Evolutionary conservation across 1,140 invertebrate genomes (phyloP).

Genomic region (Lycorma delicatula): DNA sequence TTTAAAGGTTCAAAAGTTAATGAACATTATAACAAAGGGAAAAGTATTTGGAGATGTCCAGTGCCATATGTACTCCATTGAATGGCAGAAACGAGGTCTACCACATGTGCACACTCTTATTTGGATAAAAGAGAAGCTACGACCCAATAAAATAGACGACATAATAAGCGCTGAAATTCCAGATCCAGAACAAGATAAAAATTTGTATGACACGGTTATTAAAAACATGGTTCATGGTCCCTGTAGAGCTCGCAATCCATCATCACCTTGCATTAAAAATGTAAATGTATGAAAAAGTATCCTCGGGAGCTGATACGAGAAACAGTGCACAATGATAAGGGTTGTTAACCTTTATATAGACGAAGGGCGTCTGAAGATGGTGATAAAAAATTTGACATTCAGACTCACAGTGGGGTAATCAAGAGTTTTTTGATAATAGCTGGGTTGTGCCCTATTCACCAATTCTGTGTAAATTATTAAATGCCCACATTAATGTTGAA

Average conservation of each 20-base stretch:
- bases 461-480: constrained; percentile 32
- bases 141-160: constrained; percentile 36
- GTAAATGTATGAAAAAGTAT: constrained; percentile 41
- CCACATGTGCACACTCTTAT: constrained; percentile 39
- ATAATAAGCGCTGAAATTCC: constrained; percentile 47
- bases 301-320: constrained; percentile 30
- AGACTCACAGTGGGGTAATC: not conserved
- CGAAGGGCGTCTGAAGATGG: constrained; percentile 19
- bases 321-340: constrained; percentile 29
- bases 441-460: constrained; percentile 39
- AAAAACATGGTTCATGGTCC: constrained; percentile 47
- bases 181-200: constrained; percentile 37
- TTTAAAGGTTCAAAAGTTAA: constrained; percentile 17
- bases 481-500: constrained; percentile 38
- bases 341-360: constrained; percentile 37
- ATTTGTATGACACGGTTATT: constrained; percentile 37
- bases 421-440: constrained; percentile 32
- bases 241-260: constrained; percentile 40
- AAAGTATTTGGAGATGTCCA: constrained; percentile 33
- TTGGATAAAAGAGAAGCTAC: constrained; percentile 36
- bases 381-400: constrained; percentile 13
- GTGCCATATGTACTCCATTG: constrained; percentile 41
- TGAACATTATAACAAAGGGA: constrained; percentile 22
- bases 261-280: constrained; percentile 42
- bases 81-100: constrained; percentile 44